These are phyloP conservation scores for Caradrina clavipalpis DNA, from an alignment of 2,888 invertebrate species.

Conservation along the genomic window DNA sequence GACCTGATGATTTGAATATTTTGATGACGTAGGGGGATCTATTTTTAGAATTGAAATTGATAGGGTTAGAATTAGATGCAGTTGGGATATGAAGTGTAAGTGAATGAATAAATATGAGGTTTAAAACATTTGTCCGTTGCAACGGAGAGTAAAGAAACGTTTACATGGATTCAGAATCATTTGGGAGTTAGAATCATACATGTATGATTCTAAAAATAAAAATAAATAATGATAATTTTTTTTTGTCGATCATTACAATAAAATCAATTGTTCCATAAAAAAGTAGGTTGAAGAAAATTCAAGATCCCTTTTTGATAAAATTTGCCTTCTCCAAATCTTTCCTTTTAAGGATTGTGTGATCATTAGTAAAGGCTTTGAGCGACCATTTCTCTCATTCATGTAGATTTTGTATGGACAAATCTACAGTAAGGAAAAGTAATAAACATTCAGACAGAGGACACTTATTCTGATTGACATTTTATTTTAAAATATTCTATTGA, in stretches of 20 bases:
- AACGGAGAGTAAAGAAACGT: too few species aligned
- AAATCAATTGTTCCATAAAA: too few species aligned
- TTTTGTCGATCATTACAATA: too few species aligned
- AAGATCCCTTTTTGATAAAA: neutral
- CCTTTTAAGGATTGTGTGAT: neutral
- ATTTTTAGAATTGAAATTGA: conserved; percentile 33
- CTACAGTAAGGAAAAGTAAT: conserved; percentile 8
- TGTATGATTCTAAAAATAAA: too few species aligned
- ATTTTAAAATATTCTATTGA: conserved; percentile 55
- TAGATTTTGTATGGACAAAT: neutral
- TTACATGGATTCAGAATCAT: too few species aligned
- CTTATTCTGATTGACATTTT: conserved; percentile 41
- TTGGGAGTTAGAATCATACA: too few species aligned
- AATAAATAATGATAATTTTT: too few species aligned
- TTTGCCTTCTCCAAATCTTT: neutral
- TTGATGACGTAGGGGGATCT: conserved; percentile 44
- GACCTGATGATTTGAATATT: conserved; percentile 56
- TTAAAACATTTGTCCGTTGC: neutral
- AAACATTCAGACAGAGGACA: conserved; percentile 21
- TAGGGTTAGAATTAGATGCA: conserved; percentile 30
- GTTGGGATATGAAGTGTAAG: neutral
- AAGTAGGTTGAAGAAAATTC: neutral
- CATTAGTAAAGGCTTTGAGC: conserved; percentile 15
- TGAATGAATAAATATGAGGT: conserved; percentile 9
- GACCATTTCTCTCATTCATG: neutral